Evolutionary conservation across 1,140 invertebrate genomes (phyloP).

Genomic region (Drosophila eugracilis): DNA sequence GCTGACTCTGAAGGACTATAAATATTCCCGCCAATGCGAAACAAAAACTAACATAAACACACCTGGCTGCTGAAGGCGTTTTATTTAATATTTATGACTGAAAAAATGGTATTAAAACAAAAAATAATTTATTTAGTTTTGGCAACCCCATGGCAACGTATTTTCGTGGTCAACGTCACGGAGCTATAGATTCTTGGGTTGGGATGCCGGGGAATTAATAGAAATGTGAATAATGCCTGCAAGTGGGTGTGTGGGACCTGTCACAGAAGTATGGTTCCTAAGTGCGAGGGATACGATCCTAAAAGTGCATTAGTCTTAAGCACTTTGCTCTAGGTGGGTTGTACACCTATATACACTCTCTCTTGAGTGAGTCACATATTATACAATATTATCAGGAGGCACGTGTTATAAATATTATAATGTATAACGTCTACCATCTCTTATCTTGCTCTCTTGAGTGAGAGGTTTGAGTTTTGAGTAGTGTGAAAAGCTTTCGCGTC

Average conservation of each 20-base stretch:
- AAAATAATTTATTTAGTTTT: constrained; percentile 37
- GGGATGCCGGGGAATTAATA: constrained; percentile 42
- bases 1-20: constrained; percentile 69
- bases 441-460: constrained; percentile 47
- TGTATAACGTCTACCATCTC: constrained; percentile 12
- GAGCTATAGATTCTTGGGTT: constrained; percentile 3
- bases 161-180: constrained; percentile 70
- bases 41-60: constrained; percentile 56
- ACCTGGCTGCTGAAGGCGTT: constrained; percentile 57
- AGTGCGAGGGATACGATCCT: constrained; percentile 15
- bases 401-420: constrained; percentile 42
- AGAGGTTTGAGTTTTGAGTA: constrained; percentile 22
- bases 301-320: constrained; percentile 8
- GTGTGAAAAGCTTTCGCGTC: constrained; percentile 34
- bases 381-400: constrained; percentile 31
- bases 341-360: background rate
- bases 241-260: constrained; percentile 24
- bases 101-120: constrained; percentile 21
- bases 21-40: constrained; percentile 51
- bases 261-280: constrained; percentile 10
- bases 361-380: constrained; percentile 27
- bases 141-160: constrained; percentile 40
- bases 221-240: constrained; percentile 33
- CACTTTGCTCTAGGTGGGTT: constrained; percentile 6
- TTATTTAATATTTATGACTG: constrained; percentile 38